Base-by-base conservation (phyloP, 2,113 vertebrate genomes). In the Paraplagusia blochii region DNA sequence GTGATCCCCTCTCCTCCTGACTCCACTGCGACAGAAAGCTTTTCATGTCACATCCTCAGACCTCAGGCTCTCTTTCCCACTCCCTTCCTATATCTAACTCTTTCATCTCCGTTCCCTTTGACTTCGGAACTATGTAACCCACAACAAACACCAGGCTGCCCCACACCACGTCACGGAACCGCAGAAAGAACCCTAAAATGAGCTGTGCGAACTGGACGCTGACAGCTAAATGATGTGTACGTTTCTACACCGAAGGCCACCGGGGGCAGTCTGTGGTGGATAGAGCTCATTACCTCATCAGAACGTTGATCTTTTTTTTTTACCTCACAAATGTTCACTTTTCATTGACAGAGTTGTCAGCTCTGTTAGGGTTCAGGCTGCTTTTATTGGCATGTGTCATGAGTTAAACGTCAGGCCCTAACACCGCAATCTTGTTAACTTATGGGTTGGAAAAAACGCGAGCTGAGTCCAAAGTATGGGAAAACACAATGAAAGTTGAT, bases 161-260 rank as follows among this genome's bases (percentile, higher is more conserved):
- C 44, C 57, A 40, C 54, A 66, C 38, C 45, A 53, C 8, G 6
- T 56, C 62, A 72, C 34, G 7, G 3, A 22, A 34, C 22, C 61
- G 63, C 53, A 47, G 51, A 46, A 62, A 72, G 58, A 63, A 53
- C 51, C 63, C 16, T 16, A 47, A 34, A 70, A 49, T 33, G 38
- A 72, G 51, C 63, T 56, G 54, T 44, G 44, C 9, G n/a, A n/a
- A 10, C 16, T 4, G 2, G 18, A 12, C 13, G 38, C 45, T 77
- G 75, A 72, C 80, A 79, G 58, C 33, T 58, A 75, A 71, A 79
- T 77, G 43, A 74, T 59, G 51, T 62, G 53, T 39, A 39, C 46
- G 46, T 58, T 42, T 22, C 36, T 33, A 10, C 42, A 14, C 49
- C 65, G 50, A 64, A 36, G 46, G 63, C 63, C 45, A 69, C 58